These are phyloP conservation scores for Lasioglossum baleicum DNA, from an alignment of 1,140 invertebrate species.

Conservation along the genomic window DNA sequence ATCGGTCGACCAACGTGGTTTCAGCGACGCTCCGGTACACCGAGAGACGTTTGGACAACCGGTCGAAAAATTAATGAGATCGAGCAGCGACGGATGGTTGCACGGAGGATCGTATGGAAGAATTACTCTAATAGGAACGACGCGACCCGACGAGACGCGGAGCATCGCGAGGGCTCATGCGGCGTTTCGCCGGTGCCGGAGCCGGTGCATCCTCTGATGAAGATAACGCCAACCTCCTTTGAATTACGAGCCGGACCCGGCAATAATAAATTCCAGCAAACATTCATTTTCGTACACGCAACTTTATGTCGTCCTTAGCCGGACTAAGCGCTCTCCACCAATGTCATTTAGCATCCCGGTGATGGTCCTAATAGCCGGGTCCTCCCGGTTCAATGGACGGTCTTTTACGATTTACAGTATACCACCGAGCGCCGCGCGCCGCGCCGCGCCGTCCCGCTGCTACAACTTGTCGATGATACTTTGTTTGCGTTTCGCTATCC, in stretches of 20 bases:
- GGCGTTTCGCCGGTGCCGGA: conserved; percentile 46
- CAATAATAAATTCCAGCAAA: conserved; percentile 80
- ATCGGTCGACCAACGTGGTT: conserved; percentile 43
- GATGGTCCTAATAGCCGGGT: conserved; percentile 75
- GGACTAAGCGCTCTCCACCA: conserved; percentile 74
- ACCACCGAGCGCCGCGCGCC: conserved; percentile 37
- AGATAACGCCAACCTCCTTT: conserved; percentile 79
- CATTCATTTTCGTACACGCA: conserved; percentile 80
- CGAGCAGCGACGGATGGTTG: neutral
- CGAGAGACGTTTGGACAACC: too few species aligned
- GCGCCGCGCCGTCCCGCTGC: conserved; percentile 2
- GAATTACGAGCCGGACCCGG: conserved; percentile 76
- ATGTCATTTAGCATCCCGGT: conserved; percentile 78
- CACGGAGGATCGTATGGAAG: conserved; percentile 19
- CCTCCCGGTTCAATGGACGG: conserved; percentile 66
- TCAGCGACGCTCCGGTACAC: too few species aligned
- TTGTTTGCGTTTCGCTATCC: conserved; percentile 29
- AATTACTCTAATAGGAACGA: conserved; percentile 58
- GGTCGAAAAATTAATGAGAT: too few species aligned
- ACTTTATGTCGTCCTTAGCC: conserved; percentile 79
- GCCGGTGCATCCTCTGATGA: conserved; percentile 74
- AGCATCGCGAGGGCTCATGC: conserved; percentile 59
- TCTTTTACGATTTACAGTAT: conserved; percentile 67
- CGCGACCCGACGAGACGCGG: conserved; percentile 52
- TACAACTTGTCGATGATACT: conserved; percentile 51